Base-by-base conservation (phyloP, 2,888 invertebrate genomes). In the Rhorus exstirpatorius region DNA sequence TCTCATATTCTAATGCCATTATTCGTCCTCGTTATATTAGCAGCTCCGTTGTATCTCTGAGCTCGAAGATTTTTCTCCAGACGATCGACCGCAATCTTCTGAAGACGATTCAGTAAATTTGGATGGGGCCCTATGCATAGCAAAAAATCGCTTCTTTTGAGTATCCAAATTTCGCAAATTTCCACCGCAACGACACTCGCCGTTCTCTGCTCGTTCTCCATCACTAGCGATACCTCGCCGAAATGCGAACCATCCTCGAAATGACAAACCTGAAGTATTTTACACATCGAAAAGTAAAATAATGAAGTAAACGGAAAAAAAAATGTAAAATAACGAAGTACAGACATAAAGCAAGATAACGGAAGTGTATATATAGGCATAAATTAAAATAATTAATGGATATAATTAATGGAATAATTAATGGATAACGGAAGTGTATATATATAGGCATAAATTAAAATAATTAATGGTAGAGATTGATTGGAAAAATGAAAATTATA, bases 161-260 rank as follows among this genome's bases (percentile, higher is more conserved):
- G 83, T 19, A 90, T 85, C 71, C 92, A 93, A 41, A 94, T 85
- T 81, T 94, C 94, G 78, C 93, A 93, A 19, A 92, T 93, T 82
- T 94, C 93, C 12, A 93, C 88, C 0, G 94, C 94, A 0, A 93
- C 83, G 1, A 94, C 92, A 7, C 88, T 93, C 0, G 93, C 93
- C 1, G 91, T 88, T 14, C 93, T 88, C 7, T 89, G 89, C 80
- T 93, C 93, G 53, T 92, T 92, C 1, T 93, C 90, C 86, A 93
- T 91, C 8, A 94, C 87, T 51, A 94, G 81, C 0, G 93, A 91
- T 44, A 93, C 89, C 86, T 94, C 94, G 0, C 94, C 94, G 83
- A 94, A 94, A 84, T 93, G 91, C 1, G 91, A 90, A 7, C 93
- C 94, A 81, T 94, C 93, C 53, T 93, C 91, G 80, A 94, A 88